Evolutionary conservation across 2,113 vertebrate genomes (phyloP).

Genomic region (Vombatus ursinus): DNA sequence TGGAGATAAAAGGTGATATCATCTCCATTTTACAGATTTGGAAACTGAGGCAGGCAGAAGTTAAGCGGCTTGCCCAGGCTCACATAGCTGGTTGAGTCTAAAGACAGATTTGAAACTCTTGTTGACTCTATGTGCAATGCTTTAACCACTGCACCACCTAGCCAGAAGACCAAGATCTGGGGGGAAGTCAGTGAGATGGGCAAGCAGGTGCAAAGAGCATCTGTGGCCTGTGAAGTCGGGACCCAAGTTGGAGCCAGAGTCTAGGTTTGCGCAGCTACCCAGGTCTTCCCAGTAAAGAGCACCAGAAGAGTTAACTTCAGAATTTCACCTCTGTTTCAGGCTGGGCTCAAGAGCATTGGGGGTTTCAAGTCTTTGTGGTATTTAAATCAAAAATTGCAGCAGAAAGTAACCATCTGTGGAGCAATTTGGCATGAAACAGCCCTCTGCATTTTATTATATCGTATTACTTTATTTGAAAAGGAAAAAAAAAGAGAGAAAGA

Average conservation of each 20-base stretch:
- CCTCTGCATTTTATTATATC: not conserved
- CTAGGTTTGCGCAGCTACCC: not conserved
- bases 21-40: not conserved
- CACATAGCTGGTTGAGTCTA: not conserved
- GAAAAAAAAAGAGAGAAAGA: not conserved
- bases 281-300: not conserved
- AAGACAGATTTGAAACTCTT: not conserved
- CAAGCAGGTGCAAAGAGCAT: not conserved
- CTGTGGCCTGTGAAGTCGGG: not conserved
- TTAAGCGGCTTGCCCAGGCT: not conserved
- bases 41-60: not conserved
- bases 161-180: not conserved
- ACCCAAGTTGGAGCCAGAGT: not conserved
- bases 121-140: not conserved
- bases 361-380: slow-evolving; percentile 25
- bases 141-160: not conserved
- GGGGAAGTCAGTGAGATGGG: not conserved
- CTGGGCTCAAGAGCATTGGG: slow-evolving; percentile 20
- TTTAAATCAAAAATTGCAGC: slow-evolving; percentile 33
- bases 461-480: not conserved
- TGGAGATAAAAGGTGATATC: not conserved
- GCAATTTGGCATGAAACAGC: slow-evolving; percentile 17
- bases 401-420: slow-evolving; percentile 54
- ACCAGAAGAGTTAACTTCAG: slow-evolving; percentile 1
- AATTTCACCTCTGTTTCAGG: slow-evolving; percentile 40